Percentiles rank a stretch among this genome's conserved stretches.
Conservation (phyloP, 2,113 vertebrate genomes). For the Hippopotamus amphibius region DNA sequence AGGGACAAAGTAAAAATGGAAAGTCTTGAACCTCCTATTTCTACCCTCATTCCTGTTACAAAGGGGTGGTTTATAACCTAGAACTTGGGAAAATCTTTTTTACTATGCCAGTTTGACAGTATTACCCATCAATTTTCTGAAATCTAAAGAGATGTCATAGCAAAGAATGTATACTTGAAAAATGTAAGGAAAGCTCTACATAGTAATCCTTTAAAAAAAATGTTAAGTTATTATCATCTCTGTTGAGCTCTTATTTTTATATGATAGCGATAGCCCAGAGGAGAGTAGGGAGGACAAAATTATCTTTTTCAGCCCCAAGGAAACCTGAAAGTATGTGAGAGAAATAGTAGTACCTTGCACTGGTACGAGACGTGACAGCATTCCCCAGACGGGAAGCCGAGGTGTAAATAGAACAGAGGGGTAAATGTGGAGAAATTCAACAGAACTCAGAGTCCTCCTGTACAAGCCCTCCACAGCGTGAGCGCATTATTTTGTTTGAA, state of each 20-base stretch:
- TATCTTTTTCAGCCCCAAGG: neutral
- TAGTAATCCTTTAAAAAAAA: neutral
- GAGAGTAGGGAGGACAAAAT: neutral
- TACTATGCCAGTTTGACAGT: neutral
- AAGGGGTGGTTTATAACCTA: neutral
- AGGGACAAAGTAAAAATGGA: neutral
- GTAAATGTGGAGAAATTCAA: neutral
- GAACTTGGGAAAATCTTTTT: neutral
- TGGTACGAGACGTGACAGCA: too few relatives aligned
- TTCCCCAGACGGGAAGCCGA: rapidly evolving
- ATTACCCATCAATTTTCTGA: neutral
- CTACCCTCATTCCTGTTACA: neutral
- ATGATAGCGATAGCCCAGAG: neutral
- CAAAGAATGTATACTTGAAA: neutral
- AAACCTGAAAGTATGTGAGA: neutral
- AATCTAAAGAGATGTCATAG: neutral
- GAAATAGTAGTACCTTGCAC: neutral
- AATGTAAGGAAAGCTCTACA: neutral
- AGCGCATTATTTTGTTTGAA: neutral
- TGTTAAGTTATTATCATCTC: neutral
- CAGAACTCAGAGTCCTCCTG: neutral
- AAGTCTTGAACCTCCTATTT: neutral
- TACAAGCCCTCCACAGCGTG: neutral
- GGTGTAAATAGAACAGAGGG: neutral
- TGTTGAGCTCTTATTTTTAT: neutral